phyloP scores from a whole-genome alignment of 2,888 invertebrate genomes.

The Acrobasis repandana region DNA sequence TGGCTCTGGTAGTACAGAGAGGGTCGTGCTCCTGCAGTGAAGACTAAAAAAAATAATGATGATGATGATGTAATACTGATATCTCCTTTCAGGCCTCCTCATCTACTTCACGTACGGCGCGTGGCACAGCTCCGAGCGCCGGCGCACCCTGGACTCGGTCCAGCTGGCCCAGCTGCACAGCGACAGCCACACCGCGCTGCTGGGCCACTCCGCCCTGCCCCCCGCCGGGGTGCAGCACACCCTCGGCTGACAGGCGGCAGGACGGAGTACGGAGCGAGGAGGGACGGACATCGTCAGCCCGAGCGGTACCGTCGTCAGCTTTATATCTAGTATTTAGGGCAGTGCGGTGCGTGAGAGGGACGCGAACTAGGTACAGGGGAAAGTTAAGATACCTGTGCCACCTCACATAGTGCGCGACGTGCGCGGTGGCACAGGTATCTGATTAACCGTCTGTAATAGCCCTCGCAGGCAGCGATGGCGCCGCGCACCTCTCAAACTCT shows the following conservation, averaged over 20 bases:
- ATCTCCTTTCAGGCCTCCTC: slow-evolving; percentile 80
- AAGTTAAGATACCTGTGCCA: no score
- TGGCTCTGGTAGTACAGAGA: no score
- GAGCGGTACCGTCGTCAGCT: slow-evolving; percentile 60
- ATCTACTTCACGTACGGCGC: slow-evolving; percentile 90
- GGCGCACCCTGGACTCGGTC: slow-evolving; percentile 51
- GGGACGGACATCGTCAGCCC: slow-evolving; percentile 44
- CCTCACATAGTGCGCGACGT: no score
- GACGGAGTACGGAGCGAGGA: neutral
- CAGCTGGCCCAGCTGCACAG: slow-evolving; percentile 60
- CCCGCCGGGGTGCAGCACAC: slow-evolving; percentile 48
- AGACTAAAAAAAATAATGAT: no score
- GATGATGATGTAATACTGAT: neutral
- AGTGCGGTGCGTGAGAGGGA: neutral
- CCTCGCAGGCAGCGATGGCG: no score
- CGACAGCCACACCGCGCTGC: slow-evolving; percentile 66
- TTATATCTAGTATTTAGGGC: slow-evolving; percentile 62
- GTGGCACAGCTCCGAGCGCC: slow-evolving; percentile 85
- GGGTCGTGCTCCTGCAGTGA: no score
- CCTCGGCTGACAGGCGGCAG: slow-evolving; percentile 58
- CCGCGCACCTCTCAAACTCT: no score
- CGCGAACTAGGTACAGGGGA: no score
- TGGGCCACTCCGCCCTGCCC: slow-evolving; percentile 48
- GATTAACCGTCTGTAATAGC: no score
- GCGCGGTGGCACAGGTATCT: no score